These are phyloP conservation scores for Vicugna pacos DNA, from an alignment of 2,113 vertebrate genomes.

Conservation along the genomic window DNA sequence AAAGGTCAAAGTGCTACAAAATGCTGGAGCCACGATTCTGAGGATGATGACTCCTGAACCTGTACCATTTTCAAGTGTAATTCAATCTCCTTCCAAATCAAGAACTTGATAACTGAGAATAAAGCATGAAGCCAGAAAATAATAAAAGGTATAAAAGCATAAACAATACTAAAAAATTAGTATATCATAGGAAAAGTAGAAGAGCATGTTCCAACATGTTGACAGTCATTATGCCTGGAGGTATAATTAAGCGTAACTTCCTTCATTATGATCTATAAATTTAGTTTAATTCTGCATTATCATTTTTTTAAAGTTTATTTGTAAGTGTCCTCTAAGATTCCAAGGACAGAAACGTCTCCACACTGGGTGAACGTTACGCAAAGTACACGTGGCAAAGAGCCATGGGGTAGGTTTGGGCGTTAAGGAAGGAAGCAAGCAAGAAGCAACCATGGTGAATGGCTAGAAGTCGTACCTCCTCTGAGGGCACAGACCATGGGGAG, in stretches of 20 bases:
- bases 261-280: background rate
- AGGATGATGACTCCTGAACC: background rate
- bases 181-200: background rate
- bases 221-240: background rate
- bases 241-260: background rate
- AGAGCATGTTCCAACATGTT: background rate
- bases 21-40: background rate
- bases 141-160: background rate
- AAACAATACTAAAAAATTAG: background rate
- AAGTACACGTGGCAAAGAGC: background rate
- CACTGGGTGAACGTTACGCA: background rate
- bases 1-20: background rate
- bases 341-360: background rate
- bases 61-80: background rate
- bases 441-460: background rate
- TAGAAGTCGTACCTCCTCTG: background rate
- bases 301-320: background rate
- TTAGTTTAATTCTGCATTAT: background rate
- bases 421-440: background rate
- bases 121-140: background rate
- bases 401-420: accelerated
- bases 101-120: background rate
- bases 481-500: background rate
- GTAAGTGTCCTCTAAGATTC: background rate
- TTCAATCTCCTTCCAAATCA: background rate